Evolutionary conservation across 2,888 invertebrate genomes (phyloP).

Genomic region (Lordiphosa fenestrarum): DNA sequence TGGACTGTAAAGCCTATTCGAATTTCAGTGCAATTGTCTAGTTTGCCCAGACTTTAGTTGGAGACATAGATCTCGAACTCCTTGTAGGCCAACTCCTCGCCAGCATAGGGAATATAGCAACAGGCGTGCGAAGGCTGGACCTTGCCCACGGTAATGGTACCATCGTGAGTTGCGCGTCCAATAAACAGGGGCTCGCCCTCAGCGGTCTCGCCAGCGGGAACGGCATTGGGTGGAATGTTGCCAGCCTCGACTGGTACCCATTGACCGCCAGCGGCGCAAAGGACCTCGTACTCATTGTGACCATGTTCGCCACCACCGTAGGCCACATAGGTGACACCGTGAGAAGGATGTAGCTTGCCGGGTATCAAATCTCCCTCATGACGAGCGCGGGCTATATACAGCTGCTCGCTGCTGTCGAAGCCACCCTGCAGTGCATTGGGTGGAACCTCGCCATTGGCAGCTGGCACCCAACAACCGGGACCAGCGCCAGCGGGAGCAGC

Average conservation of each 20-base stretch:
- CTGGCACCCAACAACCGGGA: constrained; percentile 83
- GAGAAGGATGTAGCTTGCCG: constrained; percentile 86
- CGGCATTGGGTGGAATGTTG: constrained; percentile 87
- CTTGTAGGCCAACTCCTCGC: constrained; percentile 89
- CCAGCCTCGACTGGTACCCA: constrained; percentile 86
- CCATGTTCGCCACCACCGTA: constrained; percentile 89
- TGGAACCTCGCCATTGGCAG: constrained; percentile 84
- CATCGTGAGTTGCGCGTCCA: constrained; percentile 89
- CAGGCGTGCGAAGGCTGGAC: constrained; percentile 91
- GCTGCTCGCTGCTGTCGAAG: constrained; percentile 82
- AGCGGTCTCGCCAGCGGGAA: constrained; percentile 87
- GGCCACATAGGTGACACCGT: constrained; percentile 86
- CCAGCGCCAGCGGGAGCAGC: constrained; percentile 71
- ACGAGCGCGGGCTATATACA: constrained; percentile 85
- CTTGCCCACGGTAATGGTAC: constrained; percentile 89
- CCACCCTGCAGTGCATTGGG: constrained; percentile 87
- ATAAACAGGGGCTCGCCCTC: constrained; percentile 90
- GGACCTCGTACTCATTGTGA: constrained; percentile 86
- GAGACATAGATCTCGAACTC: constrained; percentile 88
- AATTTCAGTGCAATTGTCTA: constrained; percentile 27
- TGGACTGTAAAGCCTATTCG: constrained; percentile 32
- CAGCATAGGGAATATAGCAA: constrained; percentile 91
- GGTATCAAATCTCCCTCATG: constrained; percentile 89
- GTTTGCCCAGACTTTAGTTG: constrained; percentile 48
- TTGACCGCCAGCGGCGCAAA: constrained; percentile 82